These are phyloP conservation scores for Rhincodon typus DNA, from an alignment of 2,797 vertebrate genomes.

Conservation along the genomic window DNA sequence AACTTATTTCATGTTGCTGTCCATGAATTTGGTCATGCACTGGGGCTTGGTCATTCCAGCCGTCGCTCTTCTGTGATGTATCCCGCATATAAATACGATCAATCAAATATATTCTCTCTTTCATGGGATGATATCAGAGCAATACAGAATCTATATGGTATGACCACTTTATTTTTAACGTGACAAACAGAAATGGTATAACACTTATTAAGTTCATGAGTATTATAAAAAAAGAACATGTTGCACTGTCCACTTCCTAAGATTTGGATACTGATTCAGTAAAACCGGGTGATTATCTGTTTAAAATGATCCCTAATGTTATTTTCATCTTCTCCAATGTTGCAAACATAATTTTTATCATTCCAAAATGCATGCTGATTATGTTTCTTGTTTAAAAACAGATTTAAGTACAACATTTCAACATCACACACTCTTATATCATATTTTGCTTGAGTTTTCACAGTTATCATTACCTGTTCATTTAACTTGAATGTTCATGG, in stretches of 20 bases:
- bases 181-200: background rate
- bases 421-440: background rate
- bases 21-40: slow-evolving; percentile 71
- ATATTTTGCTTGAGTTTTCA: background rate
- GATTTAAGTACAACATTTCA: background rate
- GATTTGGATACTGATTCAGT: background rate
- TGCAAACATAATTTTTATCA: background rate
- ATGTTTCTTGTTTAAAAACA: background rate
- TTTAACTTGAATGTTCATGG: background rate
- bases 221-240: background rate
- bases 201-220: background rate
- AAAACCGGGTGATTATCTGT: background rate
- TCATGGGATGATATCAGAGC: slow-evolving; percentile 60
- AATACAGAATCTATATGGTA: slow-evolving; percentile 68
- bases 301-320: background rate
- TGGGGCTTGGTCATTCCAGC: slow-evolving; percentile 67
- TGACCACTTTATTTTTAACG: slow-evolving; percentile 30
- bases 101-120: slow-evolving; percentile 50
- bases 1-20: slow-evolving; percentile 63
- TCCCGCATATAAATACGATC: slow-evolving; percentile 57
- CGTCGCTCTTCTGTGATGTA: slow-evolving; percentile 66
- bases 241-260: background rate
- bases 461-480: background rate
- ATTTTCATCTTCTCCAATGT: background rate
- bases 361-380: background rate